These are phyloP conservation scores for Hyperopisus bebe DNA, from an alignment of 2,113 vertebrate genomes.

Conservation along the genomic window DNA sequence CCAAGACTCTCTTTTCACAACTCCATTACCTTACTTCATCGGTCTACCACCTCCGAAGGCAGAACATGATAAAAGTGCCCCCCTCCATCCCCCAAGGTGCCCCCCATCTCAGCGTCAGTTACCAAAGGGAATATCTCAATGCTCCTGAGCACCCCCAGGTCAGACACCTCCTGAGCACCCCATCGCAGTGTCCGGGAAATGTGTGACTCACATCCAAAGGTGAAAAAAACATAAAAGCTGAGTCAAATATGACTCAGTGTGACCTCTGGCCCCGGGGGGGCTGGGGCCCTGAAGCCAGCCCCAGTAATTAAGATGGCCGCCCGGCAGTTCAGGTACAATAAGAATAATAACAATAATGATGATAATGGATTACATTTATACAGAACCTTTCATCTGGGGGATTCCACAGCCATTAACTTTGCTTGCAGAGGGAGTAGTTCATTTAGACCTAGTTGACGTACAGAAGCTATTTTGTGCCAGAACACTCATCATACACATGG, in stretches of 20 bases:
- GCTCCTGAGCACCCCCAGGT: neutral
- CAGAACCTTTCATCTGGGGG: neutral
- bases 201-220: neutral
- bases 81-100: slow-evolving; percentile 26
- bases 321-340: neutral
- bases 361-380: neutral
- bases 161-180: neutral
- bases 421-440: neutral
- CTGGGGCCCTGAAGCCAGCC: neutral
- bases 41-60: slow-evolving; percentile 42
- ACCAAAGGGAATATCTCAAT: neutral
- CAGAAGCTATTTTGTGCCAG: neutral
- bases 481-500: neutral
- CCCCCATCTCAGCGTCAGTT: neutral
- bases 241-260: neutral
- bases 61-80: slow-evolving; percentile 64
- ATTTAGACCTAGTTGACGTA: neutral
- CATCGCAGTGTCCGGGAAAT: neutral
- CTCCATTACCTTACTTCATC: slow-evolving; percentile 24
- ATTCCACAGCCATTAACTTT: neutral
- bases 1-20: slow-evolving; percentile 22
- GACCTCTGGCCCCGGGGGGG: neutral
- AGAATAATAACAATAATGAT: neutral
- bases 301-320: neutral
- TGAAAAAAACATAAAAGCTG: neutral